phyloP scores from a whole-genome alignment of 2,888 invertebrate genomes.

The Sycophila texana region DNA sequence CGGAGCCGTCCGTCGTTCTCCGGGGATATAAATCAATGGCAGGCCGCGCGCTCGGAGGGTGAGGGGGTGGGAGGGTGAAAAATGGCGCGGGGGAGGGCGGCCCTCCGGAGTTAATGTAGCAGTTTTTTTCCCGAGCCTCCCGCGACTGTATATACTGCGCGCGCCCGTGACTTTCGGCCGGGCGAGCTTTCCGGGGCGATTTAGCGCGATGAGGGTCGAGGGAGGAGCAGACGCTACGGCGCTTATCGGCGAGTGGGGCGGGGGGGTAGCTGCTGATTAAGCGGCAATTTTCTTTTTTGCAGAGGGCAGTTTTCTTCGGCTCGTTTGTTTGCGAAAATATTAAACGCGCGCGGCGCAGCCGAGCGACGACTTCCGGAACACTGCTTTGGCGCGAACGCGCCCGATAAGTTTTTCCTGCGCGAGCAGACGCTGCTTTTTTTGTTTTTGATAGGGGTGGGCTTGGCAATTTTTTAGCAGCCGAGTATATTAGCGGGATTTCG shows the following conservation, averaged over 20 bases:
- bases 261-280: conserved; percentile 10
- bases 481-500: too few species aligned
- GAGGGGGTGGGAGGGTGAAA: neutral
- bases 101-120: conserved; percentile 8
- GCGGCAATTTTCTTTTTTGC: conserved; percentile 20
- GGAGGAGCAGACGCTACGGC: neutral
- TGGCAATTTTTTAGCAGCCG: too few species aligned
- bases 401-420: too few species aligned
- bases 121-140: neutral
- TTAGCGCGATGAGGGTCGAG: neutral
- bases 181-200: neutral
- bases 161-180: neutral
- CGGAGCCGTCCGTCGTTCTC: conserved; percentile 1
- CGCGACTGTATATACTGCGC: too few species aligned
- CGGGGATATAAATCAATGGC: conserved; percentile 8
- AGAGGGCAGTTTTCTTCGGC: neutral
- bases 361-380: too few species aligned
- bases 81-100: neutral
- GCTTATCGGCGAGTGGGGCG: neutral
- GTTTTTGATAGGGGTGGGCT: too few species aligned
- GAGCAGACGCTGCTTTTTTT: too few species aligned
- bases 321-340: conserved; percentile 17
- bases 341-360: neutral
- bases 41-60: neutral
- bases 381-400: too few species aligned